Percentiles rank a stretch among this genome's conserved stretches.
Conservation (phyloP, 2,888 invertebrate genomes). For the Mellilla xanthometata region DNA sequence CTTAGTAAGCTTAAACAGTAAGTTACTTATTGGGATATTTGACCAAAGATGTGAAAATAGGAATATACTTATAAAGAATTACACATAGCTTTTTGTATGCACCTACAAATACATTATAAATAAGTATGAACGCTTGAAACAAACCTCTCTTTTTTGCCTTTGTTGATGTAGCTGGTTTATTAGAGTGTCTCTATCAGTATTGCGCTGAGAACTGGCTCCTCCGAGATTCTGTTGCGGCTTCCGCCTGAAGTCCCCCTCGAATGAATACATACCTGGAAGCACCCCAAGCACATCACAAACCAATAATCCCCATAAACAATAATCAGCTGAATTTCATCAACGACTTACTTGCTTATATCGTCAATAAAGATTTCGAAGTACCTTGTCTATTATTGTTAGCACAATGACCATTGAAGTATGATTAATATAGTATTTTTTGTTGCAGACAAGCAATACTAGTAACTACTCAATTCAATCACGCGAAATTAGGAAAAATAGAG, state of each 20-base stretch:
- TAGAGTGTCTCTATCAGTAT: conserved; percentile 85
- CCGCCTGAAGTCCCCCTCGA: conserved; percentile 95
- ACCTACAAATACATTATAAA: too few relatives aligned
- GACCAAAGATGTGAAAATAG: too few relatives aligned
- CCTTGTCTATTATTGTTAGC: not conserved
- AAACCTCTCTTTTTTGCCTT: conserved; percentile 92
- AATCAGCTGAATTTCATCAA: conserved; percentile 55
- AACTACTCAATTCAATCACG: not conserved
- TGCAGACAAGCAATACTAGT: not conserved
- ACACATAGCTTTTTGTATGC: too few relatives aligned
- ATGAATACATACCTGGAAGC: conserved; percentile 84
- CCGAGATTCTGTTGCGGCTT: conserved; percentile 95
- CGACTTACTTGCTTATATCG: conserved; percentile 21
- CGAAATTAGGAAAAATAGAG: not conserved
- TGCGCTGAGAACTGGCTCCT: conserved; percentile 90
- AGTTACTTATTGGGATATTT: too few relatives aligned
- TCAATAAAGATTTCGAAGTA: conserved; percentile 5
- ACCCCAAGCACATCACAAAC: conserved; percentile 2
- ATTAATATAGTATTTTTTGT: not conserved
- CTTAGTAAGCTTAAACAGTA: too few relatives aligned
- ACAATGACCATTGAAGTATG: not conserved
- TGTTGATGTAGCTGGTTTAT: conserved; percentile 92
- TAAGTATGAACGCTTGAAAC: not conserved
- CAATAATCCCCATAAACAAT: conserved; percentile 44
- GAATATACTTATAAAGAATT: too few relatives aligned